Base-by-base conservation (phyloP, 2,888 invertebrate genomes). In the Drosophila ochracea region DNA sequence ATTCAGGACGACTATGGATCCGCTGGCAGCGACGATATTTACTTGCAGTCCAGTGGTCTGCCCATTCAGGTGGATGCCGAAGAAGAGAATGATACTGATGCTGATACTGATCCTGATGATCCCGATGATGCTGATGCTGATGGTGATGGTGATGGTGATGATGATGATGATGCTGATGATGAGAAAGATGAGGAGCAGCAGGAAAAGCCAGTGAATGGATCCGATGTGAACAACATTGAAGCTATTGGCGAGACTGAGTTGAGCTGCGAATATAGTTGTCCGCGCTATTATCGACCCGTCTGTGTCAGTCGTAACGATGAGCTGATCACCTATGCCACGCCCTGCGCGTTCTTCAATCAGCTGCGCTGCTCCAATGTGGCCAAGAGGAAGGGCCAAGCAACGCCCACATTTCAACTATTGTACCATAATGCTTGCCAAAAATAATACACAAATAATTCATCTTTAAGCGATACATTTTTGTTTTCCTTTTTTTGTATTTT, bases 241-340 rank as follows among this genome's bases (percentile, higher is more conserved):
- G 80, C 49, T 7, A 53, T 65, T 30, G 78, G 73, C 4, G 81
- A 83, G 47, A 28, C 71, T 6, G 77, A 64, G 47, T 7, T 33
- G 16, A 78, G 63, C 58, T 90, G 87, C 43, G 89, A 83, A 41
- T 73, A 76, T 5, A 82, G 87, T 33, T 88, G 88, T n/a, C 90
- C 89, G 1, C 86, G 88, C 0, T 89, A 81, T n/a, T 88, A 88
- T 69, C 83, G 78, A 0, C 88, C 88, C 7, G 35, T 88, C 5
- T 88, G 88, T 31, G 84, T 64, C 3, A 62, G 65, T 0, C 80
- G 84, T 30, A 60, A 86, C 35, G 76, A 64, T 0, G 28, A 63
- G 19, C 54, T 57, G 37, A 25, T 79, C 19, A 88, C 89, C 21
- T 78, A 64, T 53, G 66, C 79, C 41, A 89, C 87, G 31, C 81